Evolutionary conservation across 2,113 vertebrate species (phyloP), one percentile per base, ranked within the genome.

Genomic region (Pachyramphus minor): DNA sequence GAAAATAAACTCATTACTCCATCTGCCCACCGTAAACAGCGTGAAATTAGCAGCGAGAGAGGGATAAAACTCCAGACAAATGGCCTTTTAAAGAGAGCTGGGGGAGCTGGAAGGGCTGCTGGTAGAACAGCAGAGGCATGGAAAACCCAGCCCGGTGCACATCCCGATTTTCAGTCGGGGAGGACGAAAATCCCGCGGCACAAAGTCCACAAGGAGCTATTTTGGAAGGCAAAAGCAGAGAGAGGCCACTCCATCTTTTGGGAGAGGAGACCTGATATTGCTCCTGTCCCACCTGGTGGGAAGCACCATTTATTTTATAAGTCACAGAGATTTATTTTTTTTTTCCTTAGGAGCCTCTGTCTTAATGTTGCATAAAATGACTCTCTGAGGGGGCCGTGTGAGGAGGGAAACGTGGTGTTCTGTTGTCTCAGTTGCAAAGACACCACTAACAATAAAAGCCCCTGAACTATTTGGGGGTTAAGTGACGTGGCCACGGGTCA

Each of bases 301-400:
- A 86, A 84, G 60, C 52, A 14, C 52, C 59, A 52, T 90, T 83
- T 71, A 68, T 93, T 96, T 89, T 27, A 24, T 49, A 85, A 94
- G 56, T 81, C 90, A 64, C 37, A 4, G 74, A 74, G 63, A 77
- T 64, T 53, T 75, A 67, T 73, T 84, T 59, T 73, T 88, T 86
- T 66, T 76, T 77, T 47, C 83, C 91, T 73, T 52, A 44, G 81
- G 90, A 96, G 90, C 58, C 31, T 0, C 73, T 84, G 44, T 92
- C 56, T 96, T 96, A 95, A 96, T 87, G 92, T 93, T 95, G 95
- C 90, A 95, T 96, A 96, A 96, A 96, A 97, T 92, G 50, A 92
- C 85, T 96, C 93, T 95, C 95, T 63, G 42, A 55, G 96, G 96
- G 90, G 79, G 45, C 23, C 63, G 52, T 37, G 68, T 23, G 73